Base-by-base conservation (phyloP, 2,113 vertebrate species). In the Sprattus sprattus region DNA sequence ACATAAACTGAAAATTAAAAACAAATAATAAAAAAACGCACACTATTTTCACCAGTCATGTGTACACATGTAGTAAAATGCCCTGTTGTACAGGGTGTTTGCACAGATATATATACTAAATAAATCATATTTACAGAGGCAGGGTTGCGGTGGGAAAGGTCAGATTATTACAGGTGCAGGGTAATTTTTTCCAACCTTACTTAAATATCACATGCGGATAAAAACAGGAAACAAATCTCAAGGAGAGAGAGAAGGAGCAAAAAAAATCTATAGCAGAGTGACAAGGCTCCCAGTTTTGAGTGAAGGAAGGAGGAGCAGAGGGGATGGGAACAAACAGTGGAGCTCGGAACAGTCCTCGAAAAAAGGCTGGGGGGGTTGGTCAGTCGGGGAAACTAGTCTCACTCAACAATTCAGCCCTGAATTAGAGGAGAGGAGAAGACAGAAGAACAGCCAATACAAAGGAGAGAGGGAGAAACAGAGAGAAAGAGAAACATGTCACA, bases 381-480 rank as follows among this genome's bases (percentile, higher is more conserved):
- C 95, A 96, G 94, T 96, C 95, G 92, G 94, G 95, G 92, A 96
- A 95, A 95, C 95, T 96, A 96, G 94, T 95, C 93, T 96, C 95
- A 94, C 95, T 96, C 95, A 96, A 95, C 93, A 96, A 95, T 88
- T 96, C 95, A 95, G 94, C 94, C 95, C 95, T 96, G 93, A 94
- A 95, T 95, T 95, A 95, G 91, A 95, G 92, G 90, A 95, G 92
- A 96, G 91, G 94, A 94, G 93, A 95, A 95, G 93, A 95, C 85
- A 95, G 88, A 93, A 92, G 91, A 92, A 88, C 87, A 93, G 91
- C 86, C 90, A 89, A 94, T 22, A 92, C 86, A 90, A 87, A 89
- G 6, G 57, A 83, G 80, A 71, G 32, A 28, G 64, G 64, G 64
- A 39, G 52, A 32, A 10, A 78, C 90, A 89, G 93, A 92, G 90